Base-by-base conservation (phyloP, 1,140 invertebrate species). In the Drosophila guanche region DNA sequence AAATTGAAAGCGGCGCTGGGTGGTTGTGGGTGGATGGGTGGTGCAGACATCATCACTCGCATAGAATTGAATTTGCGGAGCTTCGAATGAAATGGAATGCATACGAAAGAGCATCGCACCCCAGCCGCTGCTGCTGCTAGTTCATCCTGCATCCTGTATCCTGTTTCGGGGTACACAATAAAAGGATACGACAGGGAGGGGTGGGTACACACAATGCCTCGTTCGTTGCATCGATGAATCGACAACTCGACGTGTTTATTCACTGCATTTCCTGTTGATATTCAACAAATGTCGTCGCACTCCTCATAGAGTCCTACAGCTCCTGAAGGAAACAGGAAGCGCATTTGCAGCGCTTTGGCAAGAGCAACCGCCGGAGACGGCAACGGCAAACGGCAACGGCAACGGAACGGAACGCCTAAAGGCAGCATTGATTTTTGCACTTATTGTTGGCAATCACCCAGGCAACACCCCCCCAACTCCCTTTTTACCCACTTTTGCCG, bases 201-300 rank as follows among this genome's bases (percentile, higher is more conserved):
- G 25, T 45, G 20, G 45, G 47, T 43, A 43, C 54, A 62, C 65
- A 69, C 76, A 72, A 71, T 66, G 47, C 27, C 63, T 58, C 47
- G 65, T 45, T 66, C 65, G 61, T 12, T 37, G 33, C 56, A 45
- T 67, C 48, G 50, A 43, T 46, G 50, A 58, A 75, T 66, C 60
- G 66, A 54, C 74, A 72, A 73, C 53, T 74, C 69, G 61, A 79
- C 67, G 83, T 88, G 83, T 88, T 88, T 88, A 88, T 88, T 88
- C 83, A 88, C 84, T 88, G 83, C 83, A 88, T 88, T 88, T 88
- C 83, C 83, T 86, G 83, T 88, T 88, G 83, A 88, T 88, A 88
- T 88, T 88, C 83, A 86, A 81, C 83, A 85, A 86, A 80, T 80
- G 81, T 65, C 80, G 48, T 42, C 55, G 33, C 16, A 20, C 16